Evolutionary conservation across 2,797 vertebrate genomes (phyloP).

Genomic region (Neosalanx taihuensis): DNA sequence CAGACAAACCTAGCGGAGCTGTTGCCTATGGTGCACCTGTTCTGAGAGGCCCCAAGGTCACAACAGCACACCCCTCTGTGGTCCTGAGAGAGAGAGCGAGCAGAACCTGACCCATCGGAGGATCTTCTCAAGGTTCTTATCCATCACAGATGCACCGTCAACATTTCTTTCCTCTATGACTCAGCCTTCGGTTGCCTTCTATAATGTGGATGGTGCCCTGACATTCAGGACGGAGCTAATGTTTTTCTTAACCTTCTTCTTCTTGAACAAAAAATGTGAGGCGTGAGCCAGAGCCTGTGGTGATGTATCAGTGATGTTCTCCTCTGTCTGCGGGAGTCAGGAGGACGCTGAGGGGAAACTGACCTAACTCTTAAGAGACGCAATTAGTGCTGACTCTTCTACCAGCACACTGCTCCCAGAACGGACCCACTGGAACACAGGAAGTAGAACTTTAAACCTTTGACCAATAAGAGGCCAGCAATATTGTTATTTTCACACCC

Average conservation of each 20-base stretch:
- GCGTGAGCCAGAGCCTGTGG: background rate
- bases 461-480: background rate
- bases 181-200: too few relatives aligned
- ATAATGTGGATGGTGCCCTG: too few relatives aligned
- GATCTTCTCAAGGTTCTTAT: too few relatives aligned
- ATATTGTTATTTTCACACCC: conserved; percentile 19
- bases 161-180: too few relatives aligned
- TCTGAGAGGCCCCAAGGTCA: too few relatives aligned
- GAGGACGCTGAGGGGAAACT: conserved; percentile 22
- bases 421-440: conserved; percentile 8
- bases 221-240: too few relatives aligned
- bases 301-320: background rate
- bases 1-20: conserved; percentile 21
- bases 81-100: too few relatives aligned
- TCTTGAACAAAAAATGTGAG: background rate
- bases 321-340: conserved; percentile 19
- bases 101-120: too few relatives aligned
- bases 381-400: conserved; percentile 43
- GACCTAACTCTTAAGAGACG: conserved; percentile 27
- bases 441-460: conserved; percentile 17
- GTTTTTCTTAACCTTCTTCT: background rate
- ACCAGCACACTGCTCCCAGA: conserved; percentile 21
- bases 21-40: background rate
- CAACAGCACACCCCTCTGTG: too few relatives aligned
- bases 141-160: too few relatives aligned